Conservation (phyloP, 2,888 invertebrate species). For the Carpatolechia fugitivella region DNA sequence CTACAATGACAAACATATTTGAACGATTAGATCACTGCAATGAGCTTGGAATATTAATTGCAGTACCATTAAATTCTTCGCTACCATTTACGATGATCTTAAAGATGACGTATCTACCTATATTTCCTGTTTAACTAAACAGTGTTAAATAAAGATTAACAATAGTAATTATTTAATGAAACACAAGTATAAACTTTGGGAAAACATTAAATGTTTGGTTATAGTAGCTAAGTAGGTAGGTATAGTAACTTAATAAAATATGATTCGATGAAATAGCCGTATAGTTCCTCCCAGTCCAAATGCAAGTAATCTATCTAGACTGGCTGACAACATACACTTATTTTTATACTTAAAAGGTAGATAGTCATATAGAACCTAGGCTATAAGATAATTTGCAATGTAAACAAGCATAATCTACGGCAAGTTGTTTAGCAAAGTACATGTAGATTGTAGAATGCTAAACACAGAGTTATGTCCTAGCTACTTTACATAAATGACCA, state of each 20-base stretch:
- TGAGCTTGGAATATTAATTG: conserved; percentile 26
- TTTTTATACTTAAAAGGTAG: too few relatives aligned
- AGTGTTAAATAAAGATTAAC: background rate
- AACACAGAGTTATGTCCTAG: background rate
- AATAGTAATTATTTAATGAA: conserved; percentile 1
- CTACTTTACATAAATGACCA: background rate
- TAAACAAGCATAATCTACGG: too few relatives aligned
- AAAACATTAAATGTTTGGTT: too few relatives aligned
- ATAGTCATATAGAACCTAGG: too few relatives aligned
- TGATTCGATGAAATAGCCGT: too few relatives aligned
- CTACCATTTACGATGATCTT: conserved; percentile 24
- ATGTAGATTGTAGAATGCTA: background rate
- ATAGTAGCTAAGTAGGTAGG: too few relatives aligned
- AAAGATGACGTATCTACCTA: conserved; percentile 14
- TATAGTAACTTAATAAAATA: too few relatives aligned
- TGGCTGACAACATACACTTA: too few relatives aligned
- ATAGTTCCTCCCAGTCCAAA: too few relatives aligned
- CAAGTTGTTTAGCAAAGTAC: background rate
- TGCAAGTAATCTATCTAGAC: too few relatives aligned
- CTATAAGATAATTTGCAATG: too few relatives aligned
- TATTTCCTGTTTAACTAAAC: conserved; percentile 6
- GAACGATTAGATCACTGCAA: conserved; percentile 18
- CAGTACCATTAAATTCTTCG: conserved; percentile 13
- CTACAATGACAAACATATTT: conserved; percentile 1
- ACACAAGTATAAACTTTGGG: too few relatives aligned